A percentile compares a stretch with the other conserved stretches of the same genome.
Evolutionary conservation across 2,797 vertebrate genomes (phyloP).

Genomic region (Cynodonichthys magdalenae): DNA sequence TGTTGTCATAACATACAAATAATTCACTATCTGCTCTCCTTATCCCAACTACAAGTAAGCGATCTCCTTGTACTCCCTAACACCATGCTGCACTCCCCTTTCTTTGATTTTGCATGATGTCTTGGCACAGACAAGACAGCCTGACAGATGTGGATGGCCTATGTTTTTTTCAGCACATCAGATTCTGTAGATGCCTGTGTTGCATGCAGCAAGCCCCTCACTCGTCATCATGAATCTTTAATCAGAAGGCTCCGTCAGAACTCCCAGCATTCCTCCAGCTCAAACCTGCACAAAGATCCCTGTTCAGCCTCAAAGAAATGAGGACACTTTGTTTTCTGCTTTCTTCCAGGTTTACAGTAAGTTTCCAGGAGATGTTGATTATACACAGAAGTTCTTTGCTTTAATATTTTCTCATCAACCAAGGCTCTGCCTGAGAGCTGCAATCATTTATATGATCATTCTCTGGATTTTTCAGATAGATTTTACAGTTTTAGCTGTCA

Average conservation of each 20-base stretch:
- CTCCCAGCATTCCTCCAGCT: constrained; percentile 40
- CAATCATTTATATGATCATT: not conserved
- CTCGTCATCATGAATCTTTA: constrained; percentile 30
- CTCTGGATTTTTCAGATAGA: too few relatives aligned
- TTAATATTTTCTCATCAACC: not conserved
- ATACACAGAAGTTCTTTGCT: not conserved
- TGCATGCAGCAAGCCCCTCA: constrained; percentile 5
- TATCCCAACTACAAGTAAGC: not conserved
- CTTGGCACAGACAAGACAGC: not conserved
- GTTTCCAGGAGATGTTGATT: not conserved
- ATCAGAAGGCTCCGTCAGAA: constrained; percentile 21
- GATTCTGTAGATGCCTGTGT: constrained; percentile 3
- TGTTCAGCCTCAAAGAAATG: constrained; percentile 25
- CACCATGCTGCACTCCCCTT: constrained; percentile 11
- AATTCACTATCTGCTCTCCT: not conserved
- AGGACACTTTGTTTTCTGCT: constrained; percentile 5
- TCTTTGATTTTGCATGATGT: not conserved
- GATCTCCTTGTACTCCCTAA: constrained; percentile 6
- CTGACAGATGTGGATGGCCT: constrained; percentile 9
- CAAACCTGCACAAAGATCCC: constrained; percentile 31
- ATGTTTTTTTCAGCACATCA: constrained; percentile 9
- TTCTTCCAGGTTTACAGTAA: not conserved
- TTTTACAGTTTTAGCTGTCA: not conserved
- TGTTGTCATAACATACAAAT: not conserved
- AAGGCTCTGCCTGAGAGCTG: not conserved